phyloP scores from a whole-genome alignment of 2,888 invertebrate genomes.

The Reticulitermes lucifugus region DNA sequence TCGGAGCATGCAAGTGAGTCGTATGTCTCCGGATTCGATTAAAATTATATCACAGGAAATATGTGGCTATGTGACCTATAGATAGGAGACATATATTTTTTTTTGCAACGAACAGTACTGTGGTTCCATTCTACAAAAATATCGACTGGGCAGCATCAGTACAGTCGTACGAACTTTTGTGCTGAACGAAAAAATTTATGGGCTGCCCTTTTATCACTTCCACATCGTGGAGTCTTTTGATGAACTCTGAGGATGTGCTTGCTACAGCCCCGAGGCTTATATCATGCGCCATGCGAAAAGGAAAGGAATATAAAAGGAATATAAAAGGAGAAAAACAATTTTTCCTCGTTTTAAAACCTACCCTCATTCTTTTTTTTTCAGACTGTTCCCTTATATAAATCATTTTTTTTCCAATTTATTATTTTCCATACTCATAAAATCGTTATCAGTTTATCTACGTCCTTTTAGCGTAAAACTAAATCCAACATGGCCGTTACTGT shows the following conservation, averaged over 20 bases:
- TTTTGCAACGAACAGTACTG: neutral
- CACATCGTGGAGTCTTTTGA: slow-evolving; percentile 50
- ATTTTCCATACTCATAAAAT: neutral
- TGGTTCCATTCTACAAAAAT: neutral
- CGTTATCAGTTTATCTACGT: neutral
- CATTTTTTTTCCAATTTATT: slow-evolving; percentile 24
- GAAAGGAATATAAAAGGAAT: slow-evolving; percentile 3
- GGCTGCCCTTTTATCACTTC: slow-evolving; percentile 50
- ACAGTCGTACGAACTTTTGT: slow-evolving; percentile 39
- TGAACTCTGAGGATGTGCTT: slow-evolving; percentile 46
- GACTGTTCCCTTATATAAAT: slow-evolving; percentile 41
- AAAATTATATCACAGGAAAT: neutral
- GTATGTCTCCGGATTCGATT: neutral
- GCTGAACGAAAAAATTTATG: slow-evolving; percentile 51
- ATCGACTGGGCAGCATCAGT: slow-evolving; percentile 31
- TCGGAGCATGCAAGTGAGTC: neutral
- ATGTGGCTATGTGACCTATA: neutral
- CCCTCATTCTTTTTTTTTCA: slow-evolving; percentile 21
- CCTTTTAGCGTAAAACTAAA: too few species aligned
- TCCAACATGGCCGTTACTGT: too few species aligned
- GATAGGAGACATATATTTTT: neutral
- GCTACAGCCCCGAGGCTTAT: slow-evolving; percentile 17
- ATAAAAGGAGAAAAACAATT: slow-evolving; percentile 9
- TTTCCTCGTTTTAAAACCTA: slow-evolving; percentile 27
- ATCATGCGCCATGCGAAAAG: slow-evolving; percentile 27